Evolutionary conservation across 2,113 vertebrate genomes (phyloP).

Genomic region (Galemys pyrenaicus): DNA sequence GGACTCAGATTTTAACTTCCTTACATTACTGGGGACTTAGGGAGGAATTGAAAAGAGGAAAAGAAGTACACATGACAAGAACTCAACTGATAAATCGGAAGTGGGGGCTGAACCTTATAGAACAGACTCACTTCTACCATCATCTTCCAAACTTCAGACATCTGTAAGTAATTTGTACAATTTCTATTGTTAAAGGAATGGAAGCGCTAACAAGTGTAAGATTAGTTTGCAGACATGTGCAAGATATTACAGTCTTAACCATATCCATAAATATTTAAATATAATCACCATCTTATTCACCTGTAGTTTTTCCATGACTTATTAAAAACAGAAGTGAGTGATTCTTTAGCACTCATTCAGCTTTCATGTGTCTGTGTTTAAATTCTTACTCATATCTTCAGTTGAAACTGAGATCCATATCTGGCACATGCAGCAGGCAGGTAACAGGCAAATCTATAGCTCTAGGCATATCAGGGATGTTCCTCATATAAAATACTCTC

Average conservation of each 20-base stretch:
- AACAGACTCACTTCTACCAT: constrained; percentile 3
- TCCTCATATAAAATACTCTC: not conserved
- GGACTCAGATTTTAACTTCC: not conserved
- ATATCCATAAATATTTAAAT: not conserved
- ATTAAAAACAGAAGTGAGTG: not conserved
- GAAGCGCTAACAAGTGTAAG: constrained; percentile 16
- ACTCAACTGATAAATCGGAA: not conserved
- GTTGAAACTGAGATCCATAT: not conserved
- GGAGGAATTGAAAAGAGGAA: not conserved
- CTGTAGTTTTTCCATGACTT: not conserved
- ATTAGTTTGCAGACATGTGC: not conserved
- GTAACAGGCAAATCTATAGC: not conserved
- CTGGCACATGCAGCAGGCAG: not conserved
- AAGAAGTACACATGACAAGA: not conserved
- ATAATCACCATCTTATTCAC: not conserved
- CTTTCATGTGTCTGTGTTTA: not conserved
- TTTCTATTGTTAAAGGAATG: constrained; percentile 55
- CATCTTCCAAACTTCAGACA: not conserved
- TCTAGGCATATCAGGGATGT: not conserved
- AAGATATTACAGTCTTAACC: not conserved
- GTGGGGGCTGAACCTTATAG: not conserved
- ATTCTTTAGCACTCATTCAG: not conserved
- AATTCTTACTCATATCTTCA: not conserved
- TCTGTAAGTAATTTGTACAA: not conserved
- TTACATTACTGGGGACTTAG: not conserved